These are phyloP conservation scores for Diarsia brunnea DNA, from an alignment of 2,888 invertebrate genomes.

Conservation along the genomic window DNA sequence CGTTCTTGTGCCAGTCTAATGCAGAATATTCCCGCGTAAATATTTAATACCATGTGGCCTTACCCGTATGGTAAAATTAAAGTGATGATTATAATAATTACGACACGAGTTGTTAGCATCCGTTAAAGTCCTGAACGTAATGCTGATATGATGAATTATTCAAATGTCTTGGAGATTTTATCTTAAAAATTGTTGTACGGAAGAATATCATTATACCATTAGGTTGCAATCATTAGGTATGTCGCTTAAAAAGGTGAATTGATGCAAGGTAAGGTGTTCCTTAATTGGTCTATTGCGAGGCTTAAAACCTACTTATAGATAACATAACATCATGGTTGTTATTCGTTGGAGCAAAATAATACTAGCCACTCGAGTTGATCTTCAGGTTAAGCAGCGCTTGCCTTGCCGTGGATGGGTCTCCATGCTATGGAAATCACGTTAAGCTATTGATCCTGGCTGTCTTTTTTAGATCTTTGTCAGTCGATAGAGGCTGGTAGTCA, in stretches of 20 bases:
- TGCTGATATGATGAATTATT: slow-evolving; percentile 58
- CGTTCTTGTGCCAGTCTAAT: too few relatives aligned
- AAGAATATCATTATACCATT: slow-evolving; percentile 44
- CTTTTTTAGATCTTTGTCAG: neutral
- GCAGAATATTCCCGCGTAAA: too few relatives aligned
- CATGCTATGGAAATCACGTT: neutral
- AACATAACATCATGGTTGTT: neutral
- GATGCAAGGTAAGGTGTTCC: slow-evolving; percentile 8
- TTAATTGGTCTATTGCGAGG: neutral
- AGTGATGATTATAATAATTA: slow-evolving; percentile 55
- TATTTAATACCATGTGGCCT: slow-evolving; percentile 24
- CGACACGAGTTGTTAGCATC: slow-evolving; percentile 34
- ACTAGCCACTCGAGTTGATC: neutral
- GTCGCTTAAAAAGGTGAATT: neutral
- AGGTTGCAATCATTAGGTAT: slow-evolving; percentile 30
- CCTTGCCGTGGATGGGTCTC: neutral
- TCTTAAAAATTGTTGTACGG: slow-evolving; percentile 39
- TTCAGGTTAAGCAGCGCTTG: neutral
- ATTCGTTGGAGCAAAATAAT: neutral
- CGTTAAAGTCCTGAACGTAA: slow-evolving; percentile 37
- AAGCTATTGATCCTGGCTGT: neutral
- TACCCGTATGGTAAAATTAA: slow-evolving; percentile 42
- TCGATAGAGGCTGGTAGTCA: too few relatives aligned
- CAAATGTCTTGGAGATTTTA: slow-evolving; percentile 53
- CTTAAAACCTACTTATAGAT: neutral